Evolutionary conservation across 1,140 invertebrate genomes (phyloP), one percentile per base, ranked within the genome.

Genomic region (Brachionus calyciflorus): DNA sequence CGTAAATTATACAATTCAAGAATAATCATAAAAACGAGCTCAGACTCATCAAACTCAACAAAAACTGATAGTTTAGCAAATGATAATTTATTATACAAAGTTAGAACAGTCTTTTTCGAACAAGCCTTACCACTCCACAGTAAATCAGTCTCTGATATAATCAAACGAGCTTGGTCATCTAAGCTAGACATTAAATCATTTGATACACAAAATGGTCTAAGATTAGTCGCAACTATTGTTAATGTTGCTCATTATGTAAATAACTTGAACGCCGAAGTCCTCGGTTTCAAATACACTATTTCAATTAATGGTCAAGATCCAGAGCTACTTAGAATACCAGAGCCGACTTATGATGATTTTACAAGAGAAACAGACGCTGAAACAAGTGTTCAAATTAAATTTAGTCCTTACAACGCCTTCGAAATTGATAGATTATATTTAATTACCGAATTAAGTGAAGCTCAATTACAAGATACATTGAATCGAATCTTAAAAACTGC

Each of bases 251-350:
- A 73, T 40, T 51, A 73, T 21, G 17, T 73, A 5, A 73, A 37
- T 26, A 49, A 41, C 24, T 26, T 41, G 14, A 19, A 51, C 19
- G 17, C 30, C 19, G 51, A 55, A 49, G 19, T 73, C 10, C 21
- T 51, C 12, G 69, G 69, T 17, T 73, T 73, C 24, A 73, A 49
- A 10, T 73, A 73, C 46, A 73, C 69, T 37, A 33, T 73, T n/a
- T 73, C 69, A 12, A 33, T 73, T 12, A 73, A 73, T 55, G 69
- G 69, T 17, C 46, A 73, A 51, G 69, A 73, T 51, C 69, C 69
- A 9, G 69, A 73, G 26, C 40, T 49, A 3, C 10, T 73, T 1
- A 7, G 17, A 3, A 51, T 73, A 17, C 12, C 44, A 5, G 69
- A 73, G n/a, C 69, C 69, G 0, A 55, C 46, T 24, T 73, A 51